phyloP scores from a whole-genome alignment of 2,113 vertebrate genomes.

The Pungitius pungitius region DNA sequence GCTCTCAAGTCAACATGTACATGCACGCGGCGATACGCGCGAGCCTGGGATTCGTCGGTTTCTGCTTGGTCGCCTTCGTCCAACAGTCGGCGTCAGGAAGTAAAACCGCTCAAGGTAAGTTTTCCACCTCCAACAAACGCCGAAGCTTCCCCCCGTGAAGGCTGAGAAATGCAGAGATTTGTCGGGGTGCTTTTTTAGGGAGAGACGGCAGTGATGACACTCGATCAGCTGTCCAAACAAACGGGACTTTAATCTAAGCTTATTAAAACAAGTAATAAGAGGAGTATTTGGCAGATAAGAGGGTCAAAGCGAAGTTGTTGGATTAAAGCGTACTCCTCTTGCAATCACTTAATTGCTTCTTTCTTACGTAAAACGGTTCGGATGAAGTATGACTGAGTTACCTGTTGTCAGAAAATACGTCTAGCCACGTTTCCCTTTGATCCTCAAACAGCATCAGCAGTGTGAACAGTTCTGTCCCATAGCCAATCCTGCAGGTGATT shows the following conservation, averaged over 20 bases:
- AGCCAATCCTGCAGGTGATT: conserved; percentile 62
- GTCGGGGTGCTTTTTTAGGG: background rate
- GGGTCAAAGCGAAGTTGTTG: background rate
- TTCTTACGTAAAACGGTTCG: background rate
- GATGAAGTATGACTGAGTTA: background rate
- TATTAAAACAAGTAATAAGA: background rate
- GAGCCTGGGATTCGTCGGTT: conserved; percentile 85
- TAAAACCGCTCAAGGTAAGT: conserved; percentile 92
- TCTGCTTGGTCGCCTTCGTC: conserved; percentile 89
- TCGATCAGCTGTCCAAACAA: conserved; percentile 6
- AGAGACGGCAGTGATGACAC: conserved; percentile 9
- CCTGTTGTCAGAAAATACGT: conserved; percentile 20
- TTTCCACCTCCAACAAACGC: conserved; percentile 41
- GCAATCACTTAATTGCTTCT: conserved; percentile 24
- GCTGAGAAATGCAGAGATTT: background rate
- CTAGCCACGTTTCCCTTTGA: conserved; percentile 36
- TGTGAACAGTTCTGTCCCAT: conserved; percentile 64
- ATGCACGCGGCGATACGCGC: conserved; percentile 85
- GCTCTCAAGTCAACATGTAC: conserved; percentile 75
- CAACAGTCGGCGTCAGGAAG: conserved; percentile 86
- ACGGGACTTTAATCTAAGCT: background rate
- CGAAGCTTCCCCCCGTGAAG: background rate
- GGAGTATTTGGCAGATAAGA: background rate
- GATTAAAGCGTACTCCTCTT: conserved; percentile 10
- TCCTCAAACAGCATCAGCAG: conserved; percentile 50